Evolutionary conservation across 2,888 invertebrate genomes (phyloP).

Genomic region (Dicycla oo): DNA sequence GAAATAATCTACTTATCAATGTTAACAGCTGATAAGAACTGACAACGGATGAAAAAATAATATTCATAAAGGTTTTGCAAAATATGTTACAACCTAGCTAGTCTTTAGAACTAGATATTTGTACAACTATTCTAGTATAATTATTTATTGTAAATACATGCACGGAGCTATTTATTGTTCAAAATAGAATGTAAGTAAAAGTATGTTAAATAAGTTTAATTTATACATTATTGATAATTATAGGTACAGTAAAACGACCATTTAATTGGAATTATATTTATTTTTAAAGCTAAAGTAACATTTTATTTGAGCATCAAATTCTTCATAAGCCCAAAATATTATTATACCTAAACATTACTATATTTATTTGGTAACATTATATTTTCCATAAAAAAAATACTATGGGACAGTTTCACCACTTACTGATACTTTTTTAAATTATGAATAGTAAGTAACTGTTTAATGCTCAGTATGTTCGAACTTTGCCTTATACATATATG

Average conservation of each 20-base stretch:
- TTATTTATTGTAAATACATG: constrained; percentile 1
- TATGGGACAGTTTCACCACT: not conserved
- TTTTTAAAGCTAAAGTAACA: constrained; percentile 47
- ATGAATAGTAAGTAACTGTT: too few species aligned
- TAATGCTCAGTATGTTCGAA: not conserved
- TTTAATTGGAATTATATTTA: constrained; percentile 56
- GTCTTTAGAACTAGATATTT: not conserved
- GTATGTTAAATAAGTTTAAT: too few species aligned
- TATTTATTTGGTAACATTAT: constrained; percentile 8
- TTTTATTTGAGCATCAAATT: constrained; percentile 50
- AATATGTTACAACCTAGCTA: not conserved
- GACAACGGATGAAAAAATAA: constrained; percentile 12
- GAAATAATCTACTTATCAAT: constrained; percentile 25
- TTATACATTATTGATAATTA: not conserved
- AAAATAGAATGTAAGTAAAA: not conserved
- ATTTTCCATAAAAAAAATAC: not conserved
- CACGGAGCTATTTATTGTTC: not conserved
- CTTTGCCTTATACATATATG: not conserved
- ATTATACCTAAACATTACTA: not conserved
- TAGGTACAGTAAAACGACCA: constrained; percentile 40
- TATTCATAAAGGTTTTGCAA: not conserved
- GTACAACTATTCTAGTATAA: not conserved
- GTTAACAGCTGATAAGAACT: constrained; percentile 31
- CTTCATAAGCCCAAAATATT: constrained; percentile 15
- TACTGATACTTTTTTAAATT: too few species aligned